These are phyloP conservation scores for Rhabdomys dilectus DNA, from an alignment of 2,113 vertebrate species.

Conservation along the genomic window DNA sequence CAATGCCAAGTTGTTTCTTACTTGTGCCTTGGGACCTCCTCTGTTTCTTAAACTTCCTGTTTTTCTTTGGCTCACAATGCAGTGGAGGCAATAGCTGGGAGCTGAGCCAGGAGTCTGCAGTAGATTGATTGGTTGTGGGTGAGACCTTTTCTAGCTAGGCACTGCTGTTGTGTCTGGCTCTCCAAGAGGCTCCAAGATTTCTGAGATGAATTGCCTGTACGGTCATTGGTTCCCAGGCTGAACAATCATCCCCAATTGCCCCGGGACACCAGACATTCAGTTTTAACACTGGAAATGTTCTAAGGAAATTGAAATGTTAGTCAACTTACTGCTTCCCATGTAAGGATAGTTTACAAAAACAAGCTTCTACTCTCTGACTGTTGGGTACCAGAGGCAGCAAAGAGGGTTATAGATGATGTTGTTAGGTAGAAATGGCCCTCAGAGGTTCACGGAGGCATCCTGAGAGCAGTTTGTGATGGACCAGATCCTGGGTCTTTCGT, in stretches of 20 bases:
- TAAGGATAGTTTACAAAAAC: neutral
- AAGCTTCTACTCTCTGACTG: neutral
- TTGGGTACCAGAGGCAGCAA: neutral
- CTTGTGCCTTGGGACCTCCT: neutral
- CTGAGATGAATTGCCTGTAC: neutral
- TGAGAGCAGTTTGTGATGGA: neutral
- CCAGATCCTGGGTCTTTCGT: neutral
- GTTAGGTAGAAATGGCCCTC: neutral
- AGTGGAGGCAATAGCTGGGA: neutral
- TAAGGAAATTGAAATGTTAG: neutral
- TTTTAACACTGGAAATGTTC: slow-evolving; percentile 23
- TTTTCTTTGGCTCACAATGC: neutral
- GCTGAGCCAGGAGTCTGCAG: neutral
- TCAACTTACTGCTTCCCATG: neutral
- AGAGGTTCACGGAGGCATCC: neutral
- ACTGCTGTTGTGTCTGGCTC: neutral
- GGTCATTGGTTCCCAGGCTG: neutral
- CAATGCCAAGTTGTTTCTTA: neutral
- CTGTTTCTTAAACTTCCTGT: neutral
- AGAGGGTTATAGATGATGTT: neutral
- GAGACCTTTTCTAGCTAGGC: neutral
- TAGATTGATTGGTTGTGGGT: neutral
- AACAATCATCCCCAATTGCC: neutral
- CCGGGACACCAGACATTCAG: neutral
- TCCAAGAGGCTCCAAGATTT: neutral